Conservation (phyloP, 2,888 invertebrate genomes). For the Hemicrepidius hirtus region DNA sequence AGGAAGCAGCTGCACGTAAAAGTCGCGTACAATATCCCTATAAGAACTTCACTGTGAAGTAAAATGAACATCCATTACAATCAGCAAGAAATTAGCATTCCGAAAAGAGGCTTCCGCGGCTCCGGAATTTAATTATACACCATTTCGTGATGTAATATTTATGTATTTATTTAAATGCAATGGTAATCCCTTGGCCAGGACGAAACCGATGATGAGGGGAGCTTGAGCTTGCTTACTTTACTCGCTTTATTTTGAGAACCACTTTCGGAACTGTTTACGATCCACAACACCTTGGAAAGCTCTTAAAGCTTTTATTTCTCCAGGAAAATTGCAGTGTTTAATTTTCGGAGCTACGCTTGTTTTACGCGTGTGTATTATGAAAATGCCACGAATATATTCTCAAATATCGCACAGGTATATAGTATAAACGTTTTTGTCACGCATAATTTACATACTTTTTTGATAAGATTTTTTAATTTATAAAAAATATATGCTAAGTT, state of each 20-base stretch:
- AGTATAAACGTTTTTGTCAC: conserved; percentile 13
- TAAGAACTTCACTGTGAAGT: conserved; percentile 50
- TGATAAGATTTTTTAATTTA: conserved; percentile 19
- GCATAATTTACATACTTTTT: conserved; percentile 20
- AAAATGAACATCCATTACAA: conserved; percentile 71
- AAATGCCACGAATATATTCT: conserved; percentile 21
- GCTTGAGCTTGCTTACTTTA: conserved; percentile 45
- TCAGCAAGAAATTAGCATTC: conserved; percentile 71
- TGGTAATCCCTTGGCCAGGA: conserved; percentile 71
- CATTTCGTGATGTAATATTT: conserved; percentile 73
- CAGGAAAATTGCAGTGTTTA: conserved; percentile 48
- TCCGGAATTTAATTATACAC: conserved; percentile 72
- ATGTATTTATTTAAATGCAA: conserved; percentile 74
- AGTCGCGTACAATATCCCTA: conserved; percentile 51
- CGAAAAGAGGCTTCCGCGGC: conserved; percentile 69
- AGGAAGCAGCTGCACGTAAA: conserved; percentile 47
- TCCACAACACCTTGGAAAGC: conserved; percentile 49
- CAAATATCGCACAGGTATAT: background rate
- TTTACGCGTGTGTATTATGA: conserved; percentile 42
- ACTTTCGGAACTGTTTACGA: conserved; percentile 50
- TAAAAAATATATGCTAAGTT: conserved; percentile 3
- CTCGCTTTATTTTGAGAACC: conserved; percentile 48
- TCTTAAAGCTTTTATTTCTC: conserved; percentile 48
- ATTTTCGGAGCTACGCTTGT: conserved; percentile 40
- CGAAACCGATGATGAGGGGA: conserved; percentile 64